These are phyloP conservation scores for Acanthornis magna DNA, from an alignment of 2,797 vertebrate species.

Conservation along the genomic window DNA sequence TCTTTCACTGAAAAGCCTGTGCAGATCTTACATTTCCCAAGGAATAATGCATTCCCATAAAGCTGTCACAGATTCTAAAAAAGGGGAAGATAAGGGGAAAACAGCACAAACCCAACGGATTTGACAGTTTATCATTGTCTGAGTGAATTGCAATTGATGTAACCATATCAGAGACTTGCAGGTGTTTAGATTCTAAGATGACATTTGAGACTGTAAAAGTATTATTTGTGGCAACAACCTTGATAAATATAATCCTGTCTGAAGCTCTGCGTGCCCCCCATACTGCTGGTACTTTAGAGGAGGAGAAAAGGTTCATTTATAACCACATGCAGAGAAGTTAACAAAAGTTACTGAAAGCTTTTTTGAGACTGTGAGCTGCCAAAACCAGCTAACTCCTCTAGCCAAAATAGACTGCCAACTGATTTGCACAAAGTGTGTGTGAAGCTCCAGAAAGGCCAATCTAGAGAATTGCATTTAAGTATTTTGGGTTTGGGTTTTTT, in stretches of 20 bases:
- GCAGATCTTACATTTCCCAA: neutral
- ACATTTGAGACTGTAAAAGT: conserved; percentile 25
- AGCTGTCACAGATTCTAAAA: neutral
- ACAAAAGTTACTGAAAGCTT: neutral
- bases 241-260: neutral
- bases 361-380: neutral
- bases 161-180: neutral
- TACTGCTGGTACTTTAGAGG: neutral
- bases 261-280: neutral
- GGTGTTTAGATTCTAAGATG: conserved; percentile 28
- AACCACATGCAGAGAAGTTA: neutral
- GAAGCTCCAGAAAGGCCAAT: neutral
- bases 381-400: neutral
- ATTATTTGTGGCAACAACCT: neutral
- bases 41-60: neutral
- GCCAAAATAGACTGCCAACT: neutral
- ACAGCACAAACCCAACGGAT: neutral
- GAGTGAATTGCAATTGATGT: neutral
- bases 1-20: neutral
- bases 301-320: neutral
- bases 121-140: neutral
- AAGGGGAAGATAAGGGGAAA: neutral
- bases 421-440: neutral
- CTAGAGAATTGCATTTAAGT: neutral
- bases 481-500: accelerated